phyloP scores from a whole-genome alignment of 2,113 vertebrate species.

The Lamprotornis superbus region DNA sequence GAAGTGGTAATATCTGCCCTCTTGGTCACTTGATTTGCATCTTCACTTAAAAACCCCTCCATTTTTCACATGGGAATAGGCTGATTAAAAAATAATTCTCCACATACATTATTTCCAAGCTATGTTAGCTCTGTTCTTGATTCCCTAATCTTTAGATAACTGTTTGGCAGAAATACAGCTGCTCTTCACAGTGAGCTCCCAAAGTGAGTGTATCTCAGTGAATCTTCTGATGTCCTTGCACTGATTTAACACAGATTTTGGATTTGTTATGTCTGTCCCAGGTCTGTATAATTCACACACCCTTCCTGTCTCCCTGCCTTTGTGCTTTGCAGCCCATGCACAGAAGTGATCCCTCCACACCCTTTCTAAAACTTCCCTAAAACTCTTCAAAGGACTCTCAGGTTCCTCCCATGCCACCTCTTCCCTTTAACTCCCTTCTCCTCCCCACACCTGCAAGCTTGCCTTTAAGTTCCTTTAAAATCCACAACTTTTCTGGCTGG shows the following conservation, averaged over 20 bases:
- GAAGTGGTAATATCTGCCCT: conserved; percentile 15
- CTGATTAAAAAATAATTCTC: not conserved
- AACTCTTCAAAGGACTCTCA: not conserved
- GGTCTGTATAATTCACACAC: not conserved
- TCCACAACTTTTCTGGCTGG: not conserved
- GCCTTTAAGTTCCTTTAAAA: not conserved
- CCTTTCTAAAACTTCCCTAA: not conserved
- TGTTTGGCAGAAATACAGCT: not conserved
- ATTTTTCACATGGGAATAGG: not conserved
- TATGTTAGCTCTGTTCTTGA: not conserved
- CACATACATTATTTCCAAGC: not conserved
- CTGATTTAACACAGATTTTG: not conserved
- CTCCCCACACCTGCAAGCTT: not conserved
- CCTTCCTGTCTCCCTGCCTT: not conserved
- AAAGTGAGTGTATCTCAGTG: not conserved
- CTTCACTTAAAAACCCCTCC: not conserved
- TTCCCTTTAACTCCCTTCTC: not conserved
- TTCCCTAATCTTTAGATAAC: not conserved
- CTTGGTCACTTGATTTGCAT: conserved; percentile 2
- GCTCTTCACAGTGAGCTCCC: not conserved
- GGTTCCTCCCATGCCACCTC: not conserved
- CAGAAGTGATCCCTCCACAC: not conserved
- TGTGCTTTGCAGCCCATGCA: not conserved
- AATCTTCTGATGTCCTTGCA: not conserved
- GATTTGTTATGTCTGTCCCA: not conserved